Evolutionary conservation across 2,113 vertebrate species (phyloP).

Genomic region (Lota lota): DNA sequence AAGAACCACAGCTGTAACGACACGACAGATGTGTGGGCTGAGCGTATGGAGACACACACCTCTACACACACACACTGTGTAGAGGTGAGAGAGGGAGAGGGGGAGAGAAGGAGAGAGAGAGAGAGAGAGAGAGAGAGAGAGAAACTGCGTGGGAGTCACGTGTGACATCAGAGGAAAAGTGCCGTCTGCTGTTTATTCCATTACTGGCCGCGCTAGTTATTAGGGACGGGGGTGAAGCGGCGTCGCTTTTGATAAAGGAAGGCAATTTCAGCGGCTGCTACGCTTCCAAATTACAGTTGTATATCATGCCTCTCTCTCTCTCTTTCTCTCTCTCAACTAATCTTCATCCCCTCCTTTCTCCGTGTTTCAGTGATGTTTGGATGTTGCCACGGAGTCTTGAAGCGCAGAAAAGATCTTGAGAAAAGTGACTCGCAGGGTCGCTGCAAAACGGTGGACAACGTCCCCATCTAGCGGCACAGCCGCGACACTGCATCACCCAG

Average conservation of each 20-base stretch:
- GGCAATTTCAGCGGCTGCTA: conserved; percentile 68
- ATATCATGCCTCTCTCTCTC: conserved; percentile 61
- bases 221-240: conserved; percentile 38
- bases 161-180: conserved; percentile 58
- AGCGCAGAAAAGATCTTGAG: neutral
- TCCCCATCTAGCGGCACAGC: conserved; percentile 65
- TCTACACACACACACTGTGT: too few relatives aligned
- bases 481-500: conserved; percentile 56
- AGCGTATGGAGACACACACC: conserved; percentile 17
- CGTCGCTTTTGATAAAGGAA: conserved; percentile 73
- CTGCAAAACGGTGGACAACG: conserved; percentile 54
- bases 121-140: neutral
- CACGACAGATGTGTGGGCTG: conserved; percentile 37
- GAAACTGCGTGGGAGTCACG: neutral
- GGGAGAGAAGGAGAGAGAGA: too few relatives aligned
- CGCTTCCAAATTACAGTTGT: conserved; percentile 68
- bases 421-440: neutral
- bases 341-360: conserved; percentile 28
- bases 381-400: neutral
- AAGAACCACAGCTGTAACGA: conserved; percentile 56
- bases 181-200: conserved; percentile 56
- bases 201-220: conserved; percentile 66
- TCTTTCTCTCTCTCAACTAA: conserved; percentile 35
- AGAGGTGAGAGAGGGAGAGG: too few relatives aligned
- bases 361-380: conserved; percentile 3